Evolutionary conservation across 2,888 invertebrate species (phyloP).

Genomic region (Andrena haemorrhoa): DNA sequence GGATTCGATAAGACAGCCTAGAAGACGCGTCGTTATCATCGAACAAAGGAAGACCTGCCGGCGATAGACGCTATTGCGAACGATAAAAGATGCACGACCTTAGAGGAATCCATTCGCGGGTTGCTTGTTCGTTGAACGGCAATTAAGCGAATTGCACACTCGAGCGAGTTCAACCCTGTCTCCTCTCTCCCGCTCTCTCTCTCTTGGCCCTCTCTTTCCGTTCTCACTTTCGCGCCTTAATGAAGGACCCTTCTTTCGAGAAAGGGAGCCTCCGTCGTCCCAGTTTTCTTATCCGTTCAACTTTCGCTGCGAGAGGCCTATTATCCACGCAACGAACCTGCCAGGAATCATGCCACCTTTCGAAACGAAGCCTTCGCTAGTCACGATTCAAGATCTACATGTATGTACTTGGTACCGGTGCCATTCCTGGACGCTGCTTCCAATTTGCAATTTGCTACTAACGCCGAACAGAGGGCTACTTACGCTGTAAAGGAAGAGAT

Average conservation of each 20-base stretch:
- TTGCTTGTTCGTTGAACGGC: constrained; percentile 68
- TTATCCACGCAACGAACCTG: constrained; percentile 15
- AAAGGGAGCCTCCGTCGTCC: constrained; percentile 55
- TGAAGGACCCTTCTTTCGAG: constrained; percentile 62
- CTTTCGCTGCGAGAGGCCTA: constrained; percentile 14
- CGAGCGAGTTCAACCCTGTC: constrained; percentile 51
- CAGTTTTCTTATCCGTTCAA: constrained; percentile 67
- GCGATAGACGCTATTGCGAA: constrained; percentile 42
- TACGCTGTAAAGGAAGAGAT: constrained; percentile 94
- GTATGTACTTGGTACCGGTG: too few relatives aligned
- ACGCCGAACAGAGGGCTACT: constrained; percentile 83
- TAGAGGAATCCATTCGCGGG: constrained; percentile 57
- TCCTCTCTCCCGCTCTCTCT: constrained; percentile 4
- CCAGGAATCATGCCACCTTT: background rate
- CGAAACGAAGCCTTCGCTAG: background rate
- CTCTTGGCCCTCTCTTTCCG: constrained; percentile 1
- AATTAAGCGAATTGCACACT: constrained; percentile 70
- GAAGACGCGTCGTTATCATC: constrained; percentile 22
- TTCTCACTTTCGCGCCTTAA: constrained; percentile 59
- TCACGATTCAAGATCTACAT: background rate
- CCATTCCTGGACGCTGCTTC: background rate
- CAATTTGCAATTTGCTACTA: background rate
- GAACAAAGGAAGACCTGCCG: constrained; percentile 25
- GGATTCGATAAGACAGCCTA: constrained; percentile 11
- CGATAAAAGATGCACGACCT: constrained; percentile 41